Evolutionary conservation across 1,140 invertebrate genomes (phyloP).

Genomic region (Andricus grossulariae): DNA sequence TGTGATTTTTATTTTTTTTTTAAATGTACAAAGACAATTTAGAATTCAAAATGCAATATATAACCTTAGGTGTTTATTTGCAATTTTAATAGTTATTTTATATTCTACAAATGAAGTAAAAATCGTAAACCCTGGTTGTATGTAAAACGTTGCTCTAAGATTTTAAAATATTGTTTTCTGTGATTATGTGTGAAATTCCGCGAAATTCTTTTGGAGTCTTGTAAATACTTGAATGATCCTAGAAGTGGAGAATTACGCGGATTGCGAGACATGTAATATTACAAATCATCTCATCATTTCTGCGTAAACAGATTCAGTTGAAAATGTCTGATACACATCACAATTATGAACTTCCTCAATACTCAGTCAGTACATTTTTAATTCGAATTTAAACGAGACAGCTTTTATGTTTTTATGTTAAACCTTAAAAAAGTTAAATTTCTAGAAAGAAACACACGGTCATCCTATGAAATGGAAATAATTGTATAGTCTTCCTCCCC

Average conservation of each 20-base stretch:
- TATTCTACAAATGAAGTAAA: neutral
- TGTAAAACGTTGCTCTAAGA: neutral
- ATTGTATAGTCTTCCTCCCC: neutral
- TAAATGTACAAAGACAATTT: slow-evolving; percentile 3
- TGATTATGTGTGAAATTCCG: neutral
- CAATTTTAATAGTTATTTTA: slow-evolving; percentile 9
- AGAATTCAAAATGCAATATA: slow-evolving; percentile 12
- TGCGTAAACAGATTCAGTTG: neutral
- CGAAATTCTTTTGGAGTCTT: neutral
- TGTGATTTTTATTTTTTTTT: slow-evolving; percentile 19
- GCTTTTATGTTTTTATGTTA: no score
- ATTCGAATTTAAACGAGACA: neutral
- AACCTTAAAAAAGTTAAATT: no score
- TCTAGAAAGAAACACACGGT: no score
- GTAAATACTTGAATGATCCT: neutral
- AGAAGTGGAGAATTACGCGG: neutral
- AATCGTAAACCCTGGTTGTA: neutral
- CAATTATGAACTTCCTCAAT: neutral
- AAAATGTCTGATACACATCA: neutral
- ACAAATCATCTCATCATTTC: neutral
- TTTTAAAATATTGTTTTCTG: neutral
- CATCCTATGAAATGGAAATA: neutral
- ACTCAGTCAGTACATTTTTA: slow-evolving; percentile 6
- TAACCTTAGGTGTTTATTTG: neutral
- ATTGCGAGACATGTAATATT: neutral